Conservation (phyloP, 2,888 invertebrate species). For the Drymonia ruficornis region DNA sequence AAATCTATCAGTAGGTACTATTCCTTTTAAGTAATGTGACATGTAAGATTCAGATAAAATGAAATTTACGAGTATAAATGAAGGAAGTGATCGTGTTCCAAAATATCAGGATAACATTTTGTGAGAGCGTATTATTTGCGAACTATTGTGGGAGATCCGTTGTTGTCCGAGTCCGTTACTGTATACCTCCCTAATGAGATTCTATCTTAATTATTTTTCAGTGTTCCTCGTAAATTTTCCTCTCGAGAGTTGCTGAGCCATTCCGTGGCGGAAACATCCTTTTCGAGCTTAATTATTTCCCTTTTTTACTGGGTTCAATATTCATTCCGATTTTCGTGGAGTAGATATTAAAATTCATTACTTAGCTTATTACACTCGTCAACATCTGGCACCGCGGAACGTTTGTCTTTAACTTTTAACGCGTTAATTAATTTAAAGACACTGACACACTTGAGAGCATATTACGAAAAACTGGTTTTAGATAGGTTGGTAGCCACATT, state of each 20-base stretch:
- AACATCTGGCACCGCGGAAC: slow-evolving; percentile 74
- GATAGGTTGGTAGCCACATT: too few relatives aligned
- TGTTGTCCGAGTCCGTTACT: slow-evolving; percentile 27
- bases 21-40: slow-evolving; percentile 31
- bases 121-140: neutral
- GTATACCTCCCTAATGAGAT: slow-evolving; percentile 62
- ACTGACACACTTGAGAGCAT: slow-evolving; percentile 41
- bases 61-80: neutral
- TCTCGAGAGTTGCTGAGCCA: slow-evolving; percentile 58
- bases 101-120: neutral
- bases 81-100: neutral
- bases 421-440: slow-evolving; percentile 66
- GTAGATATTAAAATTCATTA: slow-evolving; percentile 79
- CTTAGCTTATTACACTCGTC: slow-evolving; percentile 72
- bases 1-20: slow-evolving; percentile 35
- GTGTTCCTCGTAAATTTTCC: slow-evolving; percentile 64
- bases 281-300: slow-evolving; percentile 71
- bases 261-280: slow-evolving; percentile 67
- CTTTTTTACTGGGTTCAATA: slow-evolving; percentile 75
- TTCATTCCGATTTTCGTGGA: slow-evolving; percentile 72
- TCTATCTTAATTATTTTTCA: slow-evolving; percentile 73
- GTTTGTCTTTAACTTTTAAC: slow-evolving; percentile 68
- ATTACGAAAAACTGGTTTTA: too few relatives aligned
- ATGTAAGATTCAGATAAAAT: neutral
- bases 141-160: slow-evolving; percentile 10